A percentile compares a stretch with the other conserved stretches of the same genome.
Conservation (phyloP, 2,797 vertebrate species). For the Hipposideros larvatus region DNA sequence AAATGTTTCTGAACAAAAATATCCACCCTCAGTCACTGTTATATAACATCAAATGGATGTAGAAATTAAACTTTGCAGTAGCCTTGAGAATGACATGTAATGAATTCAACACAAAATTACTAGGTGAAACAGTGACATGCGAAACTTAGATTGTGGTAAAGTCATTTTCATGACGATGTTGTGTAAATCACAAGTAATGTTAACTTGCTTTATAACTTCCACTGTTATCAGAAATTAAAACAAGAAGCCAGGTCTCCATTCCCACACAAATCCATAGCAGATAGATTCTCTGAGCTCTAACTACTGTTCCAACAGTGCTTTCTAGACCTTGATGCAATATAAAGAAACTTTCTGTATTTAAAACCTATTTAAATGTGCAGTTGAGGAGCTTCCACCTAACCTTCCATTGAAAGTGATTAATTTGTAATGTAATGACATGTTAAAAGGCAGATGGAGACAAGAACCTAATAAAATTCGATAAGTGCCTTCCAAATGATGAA, state of each 20-base stretch:
- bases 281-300: background rate
- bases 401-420: slow-evolving; percentile 42
- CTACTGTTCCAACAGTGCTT: background rate
- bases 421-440: background rate
- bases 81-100: background rate
- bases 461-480: background rate
- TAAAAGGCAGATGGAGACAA: slow-evolving; percentile 46
- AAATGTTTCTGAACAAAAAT: slow-evolving; percentile 7
- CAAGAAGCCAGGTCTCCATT: background rate
- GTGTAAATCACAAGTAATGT: background rate
- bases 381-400: background rate
- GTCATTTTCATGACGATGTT: background rate
- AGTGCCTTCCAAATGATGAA: background rate
- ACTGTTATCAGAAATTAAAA: background rate
- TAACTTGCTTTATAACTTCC: background rate
- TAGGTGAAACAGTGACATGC: background rate
- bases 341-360: background rate
- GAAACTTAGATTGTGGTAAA: background rate
- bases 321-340: background rate
- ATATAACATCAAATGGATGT: background rate
- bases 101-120: slow-evolving; percentile 7
- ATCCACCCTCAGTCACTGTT: background rate
- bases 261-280: background rate
- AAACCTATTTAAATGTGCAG: background rate
- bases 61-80: slow-evolving; percentile 9